Evolutionary conservation across 1,140 invertebrate species (phyloP).

Genomic region (Acromyrmex echinatior): DNA sequence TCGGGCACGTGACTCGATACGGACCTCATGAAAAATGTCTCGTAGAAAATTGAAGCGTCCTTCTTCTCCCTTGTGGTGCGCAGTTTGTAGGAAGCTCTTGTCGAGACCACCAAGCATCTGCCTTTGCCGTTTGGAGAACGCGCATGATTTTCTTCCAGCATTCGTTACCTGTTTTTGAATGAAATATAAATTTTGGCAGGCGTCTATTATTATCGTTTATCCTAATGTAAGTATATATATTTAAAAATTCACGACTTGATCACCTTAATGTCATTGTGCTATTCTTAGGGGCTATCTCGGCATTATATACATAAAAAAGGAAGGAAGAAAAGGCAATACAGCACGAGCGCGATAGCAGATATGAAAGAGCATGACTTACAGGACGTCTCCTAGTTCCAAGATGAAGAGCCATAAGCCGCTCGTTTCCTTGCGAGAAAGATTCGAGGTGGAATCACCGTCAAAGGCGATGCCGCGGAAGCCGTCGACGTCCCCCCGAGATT

Average conservation of each 20-base stretch:
- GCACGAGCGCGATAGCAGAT: conserved; percentile 18
- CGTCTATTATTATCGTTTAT: background rate
- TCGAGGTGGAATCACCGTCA: conserved; percentile 54
- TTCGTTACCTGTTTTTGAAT: background rate
- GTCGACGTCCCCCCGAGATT: conserved; percentile 62
- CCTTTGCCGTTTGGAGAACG: background rate
- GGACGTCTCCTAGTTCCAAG: conserved; percentile 16
- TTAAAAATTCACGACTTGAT: conserved; percentile 44
- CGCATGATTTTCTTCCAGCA: background rate
- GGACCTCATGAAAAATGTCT: conserved; percentile 33
- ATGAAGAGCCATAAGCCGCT: conserved; percentile 51
- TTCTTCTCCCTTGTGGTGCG: background rate
- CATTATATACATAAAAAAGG: conserved; percentile 16
- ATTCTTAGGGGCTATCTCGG: conserved; percentile 55
- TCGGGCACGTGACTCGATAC: conserved; percentile 60
- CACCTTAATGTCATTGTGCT: conserved; percentile 50
- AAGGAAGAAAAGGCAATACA: conserved; percentile 44
- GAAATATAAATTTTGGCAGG: background rate
- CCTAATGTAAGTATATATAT: background rate
- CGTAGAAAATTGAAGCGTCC: conserved; percentile 36
- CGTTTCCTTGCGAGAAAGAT: conserved; percentile 49
- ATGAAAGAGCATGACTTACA: conserved; percentile 62
- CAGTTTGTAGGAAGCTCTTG: background rate
- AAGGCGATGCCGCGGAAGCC: conserved; percentile 58
- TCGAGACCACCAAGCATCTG: conserved; percentile 56